A percentile compares a stretch with the other conserved stretches of the same genome.
phyloP scores from a whole-genome alignment of 2,888 invertebrate genomes.

The Hyalella azteca region DNA sequence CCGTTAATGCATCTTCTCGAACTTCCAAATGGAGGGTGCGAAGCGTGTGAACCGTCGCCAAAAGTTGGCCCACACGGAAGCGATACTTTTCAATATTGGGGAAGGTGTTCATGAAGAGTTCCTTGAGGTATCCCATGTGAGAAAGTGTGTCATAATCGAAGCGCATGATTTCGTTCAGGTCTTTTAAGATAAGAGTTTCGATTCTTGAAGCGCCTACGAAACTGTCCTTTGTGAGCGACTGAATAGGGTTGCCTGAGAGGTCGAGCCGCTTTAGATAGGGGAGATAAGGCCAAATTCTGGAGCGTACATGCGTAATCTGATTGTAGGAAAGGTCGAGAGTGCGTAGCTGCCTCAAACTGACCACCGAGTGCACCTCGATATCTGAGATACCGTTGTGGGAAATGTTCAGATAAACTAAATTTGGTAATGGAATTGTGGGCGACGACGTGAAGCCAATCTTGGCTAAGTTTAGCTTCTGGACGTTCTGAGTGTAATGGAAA shows the following conservation, averaged over 20 bases:
- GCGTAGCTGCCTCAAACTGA: slow-evolving; percentile 67
- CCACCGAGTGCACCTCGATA: slow-evolving; percentile 74
- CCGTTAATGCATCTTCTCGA: slow-evolving; percentile 74
- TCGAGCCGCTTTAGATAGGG: slow-evolving; percentile 77
- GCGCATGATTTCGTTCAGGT: slow-evolving; percentile 74
- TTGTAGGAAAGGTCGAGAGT: slow-evolving; percentile 79
- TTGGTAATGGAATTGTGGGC: slow-evolving; percentile 76
- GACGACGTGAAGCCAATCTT: slow-evolving; percentile 78
- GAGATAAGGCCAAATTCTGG: slow-evolving; percentile 64
- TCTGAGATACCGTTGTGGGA: slow-evolving; percentile 77
- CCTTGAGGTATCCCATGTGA: slow-evolving; percentile 74
- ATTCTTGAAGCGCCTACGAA: slow-evolving; percentile 59
- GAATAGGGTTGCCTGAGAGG: slow-evolving; percentile 81
- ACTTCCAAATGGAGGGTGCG: slow-evolving; percentile 79
- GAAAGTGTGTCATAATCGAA: slow-evolving; percentile 78
- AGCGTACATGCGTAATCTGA: slow-evolving; percentile 69
- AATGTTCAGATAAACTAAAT: slow-evolving; percentile 79
- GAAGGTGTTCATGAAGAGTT: slow-evolving; percentile 76
- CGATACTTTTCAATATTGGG: slow-evolving; percentile 72
- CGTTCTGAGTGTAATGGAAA: slow-evolving; percentile 82
- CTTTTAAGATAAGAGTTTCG: slow-evolving; percentile 71
- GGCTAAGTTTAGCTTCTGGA: slow-evolving; percentile 78
- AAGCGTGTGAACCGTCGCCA: slow-evolving; percentile 75
- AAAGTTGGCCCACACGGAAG: slow-evolving; percentile 63
- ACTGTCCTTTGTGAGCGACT: slow-evolving; percentile 59